Evolutionary conservation across 2,113 vertebrate species (phyloP), one percentile per base, ranked within the genome.

Genomic region (Alectura lathami): DNA sequence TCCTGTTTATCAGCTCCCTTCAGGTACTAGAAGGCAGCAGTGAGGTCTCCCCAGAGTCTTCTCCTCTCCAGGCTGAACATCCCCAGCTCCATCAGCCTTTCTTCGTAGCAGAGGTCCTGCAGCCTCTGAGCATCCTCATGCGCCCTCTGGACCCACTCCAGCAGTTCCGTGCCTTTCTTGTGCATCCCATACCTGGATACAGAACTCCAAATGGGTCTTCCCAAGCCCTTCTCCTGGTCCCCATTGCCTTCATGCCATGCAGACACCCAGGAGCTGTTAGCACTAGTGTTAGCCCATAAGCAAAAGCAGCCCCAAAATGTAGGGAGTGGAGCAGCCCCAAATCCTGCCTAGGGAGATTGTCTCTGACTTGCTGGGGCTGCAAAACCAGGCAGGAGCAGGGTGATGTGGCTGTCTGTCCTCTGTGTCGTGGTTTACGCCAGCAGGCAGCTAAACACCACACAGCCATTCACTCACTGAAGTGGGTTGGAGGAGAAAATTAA

Each of bases 261-360:
- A 54, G 38, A 15, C 50, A 42, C 69, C 14, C 50, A 70, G 70
- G 32, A 34, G 32, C 11, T 13, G 15, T 45, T 53, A n/a, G 36
- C 17, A 0, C 43, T 23, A 12, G 5, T 17, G 2, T 32, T 48
- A 18, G 6, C 59, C 59, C 8, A 0, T 60, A 45, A 63, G 36
- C 30, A 17, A 68, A 51, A 68, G 10, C 34, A 27, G 24, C 16
- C 53, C 48, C 2, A 1, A 24, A 43, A 43, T 0, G 26, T 26
- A 53, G 50, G 14, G 14, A 27, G 26, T 13, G 8, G 4, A 9
- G 10, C 53, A 45, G 42, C 54, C 56, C 54, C 42, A 20, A 18
- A 15, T 59, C 30, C 42, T 26, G 51, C 56, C 21, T 21, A 26
- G 30, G 72, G 40, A 62, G 16, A 30, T 80, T 3, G 3, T 48